Evolutionary conservation across 2,797 vertebrate species (phyloP).

Genomic region (Cryptoprocta ferox): DNA sequence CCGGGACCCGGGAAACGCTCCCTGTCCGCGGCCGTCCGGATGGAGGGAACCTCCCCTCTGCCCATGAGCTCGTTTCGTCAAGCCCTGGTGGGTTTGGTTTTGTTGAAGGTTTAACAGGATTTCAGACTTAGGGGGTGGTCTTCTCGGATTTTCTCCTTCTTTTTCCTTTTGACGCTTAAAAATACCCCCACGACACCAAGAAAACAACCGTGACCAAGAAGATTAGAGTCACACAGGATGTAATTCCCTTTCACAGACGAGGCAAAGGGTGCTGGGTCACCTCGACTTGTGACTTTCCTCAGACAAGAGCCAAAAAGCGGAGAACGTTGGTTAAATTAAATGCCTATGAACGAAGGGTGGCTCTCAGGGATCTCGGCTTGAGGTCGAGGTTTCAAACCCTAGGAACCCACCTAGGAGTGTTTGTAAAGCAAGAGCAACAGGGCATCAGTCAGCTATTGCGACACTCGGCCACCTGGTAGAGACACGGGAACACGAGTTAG

Average conservation of each 20-base stretch:
- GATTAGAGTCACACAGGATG: constrained; percentile 74
- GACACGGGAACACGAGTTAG: not conserved
- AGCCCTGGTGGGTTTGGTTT: constrained; percentile 84
- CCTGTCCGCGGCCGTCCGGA: not conserved
- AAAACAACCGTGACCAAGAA: constrained; percentile 73
- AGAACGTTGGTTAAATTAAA: not conserved
- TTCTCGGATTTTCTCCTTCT: constrained; percentile 71
- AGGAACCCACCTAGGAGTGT: not conserved
- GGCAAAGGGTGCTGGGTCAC: constrained; percentile 15
- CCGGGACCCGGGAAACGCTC: constrained; percentile 37
- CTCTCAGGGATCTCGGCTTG: not conserved
- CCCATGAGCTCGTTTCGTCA: constrained; percentile 79
- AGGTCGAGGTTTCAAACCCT: not conserved
- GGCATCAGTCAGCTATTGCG: accelerated
- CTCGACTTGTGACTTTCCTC: constrained; percentile 38
- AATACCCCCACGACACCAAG: constrained; percentile 9
- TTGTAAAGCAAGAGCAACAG: accelerated
- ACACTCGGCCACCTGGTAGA: not conserved
- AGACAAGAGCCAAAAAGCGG: not conserved
- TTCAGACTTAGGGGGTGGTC: constrained; percentile 82
- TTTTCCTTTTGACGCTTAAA: constrained; percentile 73
- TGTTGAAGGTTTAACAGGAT: constrained; percentile 86
- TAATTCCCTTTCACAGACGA: constrained; percentile 76
- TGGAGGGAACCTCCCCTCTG: constrained; percentile 51
- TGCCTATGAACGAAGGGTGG: not conserved